Base-by-base conservation (phyloP, 1,140 invertebrate species). In the Homarus americanus region DNA sequence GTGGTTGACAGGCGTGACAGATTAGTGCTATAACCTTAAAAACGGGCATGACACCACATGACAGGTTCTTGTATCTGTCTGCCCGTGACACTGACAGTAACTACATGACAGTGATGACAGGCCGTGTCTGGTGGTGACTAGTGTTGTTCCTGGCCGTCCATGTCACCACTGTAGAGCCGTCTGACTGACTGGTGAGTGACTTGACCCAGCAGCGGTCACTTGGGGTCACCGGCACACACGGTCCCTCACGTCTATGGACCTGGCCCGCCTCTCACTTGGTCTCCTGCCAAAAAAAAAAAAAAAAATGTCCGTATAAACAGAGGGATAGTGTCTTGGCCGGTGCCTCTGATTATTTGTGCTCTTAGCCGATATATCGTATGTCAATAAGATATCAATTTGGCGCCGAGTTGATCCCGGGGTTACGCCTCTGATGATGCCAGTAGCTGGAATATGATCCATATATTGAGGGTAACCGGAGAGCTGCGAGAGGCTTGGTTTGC, bases 381-480 rank as follows among this genome's bases (percentile, higher is more conserved):
- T 80, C 86, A 66, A 79, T 87, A 87, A 79, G 86, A 38, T 80
- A 80, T 66, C 53, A 79, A 63, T 63, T 79, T 66, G 38, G 63
- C 28, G 36, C 49, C 24, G 40, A 44, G 53, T 28, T 28, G 75
- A 87, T 58, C 36, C 36, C 44, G 76, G 86, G 86, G 49, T 87
- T 87, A 78, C 86, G 86, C 86, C 86, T 34, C 58, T 87, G 75
- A 41, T 69, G 86, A 12, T 24, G 53, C 38, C 86, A 41, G 40
- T n/a, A 72, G 58, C 49, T 66, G 86, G 75, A 87, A 80, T 79
- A 80, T 79, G 86, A 87, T 41, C 49, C 38, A 66, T 87, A 80
- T 87, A 87, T 87, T 87, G 86, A 87, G 76, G 86, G 86, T 87
- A 87, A 87, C 58, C 58, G 32, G 85, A 87, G 34, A 34, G 34